Evolutionary conservation across 2,888 invertebrate species (phyloP).

Genomic region (Acanthopleura granulata): DNA sequence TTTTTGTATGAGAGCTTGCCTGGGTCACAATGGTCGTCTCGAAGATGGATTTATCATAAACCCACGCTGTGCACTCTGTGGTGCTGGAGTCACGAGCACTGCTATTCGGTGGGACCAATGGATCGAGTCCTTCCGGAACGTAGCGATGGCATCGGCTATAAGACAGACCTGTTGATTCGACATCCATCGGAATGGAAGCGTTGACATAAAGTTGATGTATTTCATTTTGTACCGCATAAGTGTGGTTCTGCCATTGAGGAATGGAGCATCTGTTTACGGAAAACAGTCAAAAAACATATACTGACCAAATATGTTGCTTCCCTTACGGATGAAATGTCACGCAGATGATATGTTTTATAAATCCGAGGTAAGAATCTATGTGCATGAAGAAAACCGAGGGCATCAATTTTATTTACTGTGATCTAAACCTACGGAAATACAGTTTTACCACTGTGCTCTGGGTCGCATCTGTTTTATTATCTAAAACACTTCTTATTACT

Average conservation of each 20-base stretch:
- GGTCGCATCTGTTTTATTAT: too few relatives aligned
- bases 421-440: too few relatives aligned
- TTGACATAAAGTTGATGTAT: conserved; percentile 26
- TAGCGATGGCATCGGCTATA: conserved; percentile 7
- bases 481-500: too few relatives aligned
- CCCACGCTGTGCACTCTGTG: not conserved
- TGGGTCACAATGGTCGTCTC: not conserved
- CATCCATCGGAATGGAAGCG: not conserved
- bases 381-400: too few relatives aligned
- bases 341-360: too few relatives aligned
- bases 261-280: conserved; percentile 27
- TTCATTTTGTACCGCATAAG: conserved; percentile 27
- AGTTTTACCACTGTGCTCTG: too few relatives aligned
- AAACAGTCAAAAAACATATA: too few relatives aligned
- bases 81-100: not conserved
- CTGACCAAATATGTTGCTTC: too few relatives aligned
- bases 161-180: not conserved
- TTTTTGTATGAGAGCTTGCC: too few relatives aligned
- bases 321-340: too few relatives aligned
- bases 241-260: conserved; percentile 30
- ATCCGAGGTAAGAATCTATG: too few relatives aligned
- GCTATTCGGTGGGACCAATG: not conserved
- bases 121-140: not conserved
- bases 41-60: not conserved
- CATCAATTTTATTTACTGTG: too few relatives aligned